Conservation (phyloP, 2,888 invertebrate species). For the Oeneis ivallda region DNA sequence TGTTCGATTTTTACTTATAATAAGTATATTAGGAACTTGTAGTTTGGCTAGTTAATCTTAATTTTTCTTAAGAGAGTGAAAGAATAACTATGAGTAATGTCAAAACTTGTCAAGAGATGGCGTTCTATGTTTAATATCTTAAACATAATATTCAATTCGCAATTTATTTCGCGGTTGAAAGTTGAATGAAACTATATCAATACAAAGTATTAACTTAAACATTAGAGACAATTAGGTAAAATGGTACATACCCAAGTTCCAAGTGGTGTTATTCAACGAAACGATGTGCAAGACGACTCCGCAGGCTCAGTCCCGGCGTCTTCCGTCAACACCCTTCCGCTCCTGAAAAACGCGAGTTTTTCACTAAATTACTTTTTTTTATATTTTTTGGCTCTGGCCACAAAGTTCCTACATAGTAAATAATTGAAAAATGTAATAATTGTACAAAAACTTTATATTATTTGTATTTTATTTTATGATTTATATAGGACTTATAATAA, state of each 20-base stretch:
- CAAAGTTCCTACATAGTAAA: no score
- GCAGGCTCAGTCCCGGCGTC: not conserved
- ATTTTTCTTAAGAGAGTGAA: no score
- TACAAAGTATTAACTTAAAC: not conserved
- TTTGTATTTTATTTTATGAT: no score
- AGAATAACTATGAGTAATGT: constrained; percentile 3
- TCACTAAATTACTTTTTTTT: constrained; percentile 1
- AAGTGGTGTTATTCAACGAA: not conserved
- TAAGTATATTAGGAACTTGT: no score
- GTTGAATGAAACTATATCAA: constrained; percentile 1
- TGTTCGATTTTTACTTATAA: no score
- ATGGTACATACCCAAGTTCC: constrained; percentile 15
- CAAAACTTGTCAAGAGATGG: constrained; percentile 2
- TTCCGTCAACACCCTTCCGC: not conserved
- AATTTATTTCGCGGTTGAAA: not conserved
- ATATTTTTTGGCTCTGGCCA: not conserved
- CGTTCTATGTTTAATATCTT: not conserved
- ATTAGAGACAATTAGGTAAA: no score
- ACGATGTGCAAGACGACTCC: not conserved
- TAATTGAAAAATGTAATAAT: no score
- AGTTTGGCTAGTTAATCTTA: no score
- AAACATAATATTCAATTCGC: not conserved
- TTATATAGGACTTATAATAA: no score
- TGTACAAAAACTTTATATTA: no score
- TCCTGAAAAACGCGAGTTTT: constrained; percentile 19